Base-by-base conservation (phyloP, 2,113 vertebrate species). In the Anarhynchus alexandrinus region DNA sequence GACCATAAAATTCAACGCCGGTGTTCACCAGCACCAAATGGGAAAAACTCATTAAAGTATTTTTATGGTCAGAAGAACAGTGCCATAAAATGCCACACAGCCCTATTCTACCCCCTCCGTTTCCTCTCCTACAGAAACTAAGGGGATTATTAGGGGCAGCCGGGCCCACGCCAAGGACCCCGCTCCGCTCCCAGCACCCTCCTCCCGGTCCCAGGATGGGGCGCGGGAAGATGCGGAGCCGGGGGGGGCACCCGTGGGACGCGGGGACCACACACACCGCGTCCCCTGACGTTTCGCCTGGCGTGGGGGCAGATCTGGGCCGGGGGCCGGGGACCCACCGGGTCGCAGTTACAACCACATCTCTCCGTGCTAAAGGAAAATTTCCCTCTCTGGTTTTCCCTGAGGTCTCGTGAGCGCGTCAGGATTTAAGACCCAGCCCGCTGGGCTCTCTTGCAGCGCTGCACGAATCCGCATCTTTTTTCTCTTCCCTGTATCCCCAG, bases 101-200 rank as follows among this genome's bases (percentile, higher is more conserved):
- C 10, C 34, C 43, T 54, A 0, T 6, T 81, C 52, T 58, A 23
- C 30, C 62, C 26, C 49, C 36, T 12, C 61, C 0, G 1, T 23
- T 19, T 64, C 58, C n/a, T 9, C 38, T 88, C 71, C 49, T 7
- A 30, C 64, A 49, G 29, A 43, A 55, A 57, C 12, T 3, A 29
- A 78, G n/a, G 42, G 1, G 21, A 43, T 52, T 71, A 42, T 29
- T 47, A 34, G 57, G 18, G 82, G 45, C 27, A 91, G 52, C n/a
- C 6, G 2, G 23, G 29, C 27, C 43, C 64, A 47, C 6, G 8
- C 10, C 47, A 49, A 1, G 3, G 45, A 55, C 11, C 40, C 12
- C 1, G 3, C 30, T 15, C 36, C 0, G 0, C 58, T 73, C 40
- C 49, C 72, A 81, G 77, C 45, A 70, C 11, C 34, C 17, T 89